These are phyloP conservation scores for Embiotoca jacksoni DNA, from an alignment of 2,113 vertebrate species.

Conservation along the genomic window DNA sequence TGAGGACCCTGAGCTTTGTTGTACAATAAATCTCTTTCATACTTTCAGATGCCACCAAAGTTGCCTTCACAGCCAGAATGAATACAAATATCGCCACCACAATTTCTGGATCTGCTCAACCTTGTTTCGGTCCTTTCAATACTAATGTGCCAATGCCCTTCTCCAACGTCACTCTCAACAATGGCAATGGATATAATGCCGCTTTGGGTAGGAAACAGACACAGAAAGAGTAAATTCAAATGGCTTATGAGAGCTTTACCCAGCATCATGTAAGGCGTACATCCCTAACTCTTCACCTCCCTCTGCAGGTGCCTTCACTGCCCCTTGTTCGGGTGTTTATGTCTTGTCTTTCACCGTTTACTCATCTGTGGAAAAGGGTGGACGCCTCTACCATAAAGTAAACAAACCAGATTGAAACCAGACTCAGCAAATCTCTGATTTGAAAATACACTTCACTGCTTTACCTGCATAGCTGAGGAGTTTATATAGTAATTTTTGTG, in stretches of 20 bases:
- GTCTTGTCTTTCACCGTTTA: constrained; percentile 75
- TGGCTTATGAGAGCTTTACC: not conserved
- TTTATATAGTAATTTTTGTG: not conserved
- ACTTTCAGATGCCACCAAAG: constrained; percentile 51
- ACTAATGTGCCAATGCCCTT: constrained; percentile 77
- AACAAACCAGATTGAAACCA: not conserved
- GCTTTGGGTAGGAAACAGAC: constrained; percentile 70
- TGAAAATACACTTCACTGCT: not conserved
- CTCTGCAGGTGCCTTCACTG: constrained; percentile 78
- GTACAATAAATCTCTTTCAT: not conserved
- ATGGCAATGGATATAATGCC: constrained; percentile 74
- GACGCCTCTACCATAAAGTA: constrained; percentile 77
- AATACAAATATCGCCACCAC: not conserved
- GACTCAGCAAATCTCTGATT: not conserved
- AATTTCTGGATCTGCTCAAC: not conserved
- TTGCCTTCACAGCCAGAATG: constrained; percentile 76
- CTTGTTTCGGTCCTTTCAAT: constrained; percentile 82
- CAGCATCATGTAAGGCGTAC: not conserved
- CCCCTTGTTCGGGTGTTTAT: constrained; percentile 70
- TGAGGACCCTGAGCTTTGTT: not conserved
- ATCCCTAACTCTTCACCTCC: not conserved
- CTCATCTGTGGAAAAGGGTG: constrained; percentile 42
- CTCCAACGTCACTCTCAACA: constrained; percentile 62
- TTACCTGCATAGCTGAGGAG: no score
- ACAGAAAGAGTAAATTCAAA: not conserved